Evolutionary conservation across 1,140 invertebrate species (phyloP), one percentile per base, ranked within the genome.

Genomic region (Tigriopus japonicus): DNA sequence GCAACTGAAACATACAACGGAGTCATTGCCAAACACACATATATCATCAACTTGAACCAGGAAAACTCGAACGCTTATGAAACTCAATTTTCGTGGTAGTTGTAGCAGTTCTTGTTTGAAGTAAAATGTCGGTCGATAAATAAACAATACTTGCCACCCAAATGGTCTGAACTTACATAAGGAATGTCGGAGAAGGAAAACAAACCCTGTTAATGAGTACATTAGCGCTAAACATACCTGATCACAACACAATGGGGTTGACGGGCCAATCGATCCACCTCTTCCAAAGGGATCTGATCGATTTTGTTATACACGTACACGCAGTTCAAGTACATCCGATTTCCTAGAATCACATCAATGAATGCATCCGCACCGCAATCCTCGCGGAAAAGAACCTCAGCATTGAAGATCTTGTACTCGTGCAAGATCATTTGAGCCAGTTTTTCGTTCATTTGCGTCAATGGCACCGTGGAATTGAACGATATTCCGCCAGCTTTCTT

Each of bases 301-400:
- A 99, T 96, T 80, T 99, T 99, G 74, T 98, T 99, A 75, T 98
- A 98, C 52, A 97, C 91, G 75, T 97, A 97, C 52, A 98, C 71
- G 74, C 94, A 98, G 52, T 93, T 88, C 67, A 99, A 76, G 75
- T 99, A 98, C 52, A 97, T 90, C 65, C 95, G 79, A 75, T 96
- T 98, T 5, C 86, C 93, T 43, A 88, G 85, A 63, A 99, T 94
- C n/a, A 98, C 92, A 75, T 99, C 96, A 63, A 99, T 98, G 67
- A 98, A 80, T 70, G 98, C 93, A 73, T 99, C 96, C 5, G 92
- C 81, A 1, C 81, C 85, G 68, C 85, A 90, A 72, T 99, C 94
- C 72, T 98, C 95, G 19, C 94, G 77, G 72, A 99, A 98, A 43
- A 99, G 74, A 56, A 84, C 76, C 76, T 98, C 94, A 21, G 91